Evolutionary conservation across 1,140 invertebrate species (phyloP).

Genomic region (Nomia melanderi): DNA sequence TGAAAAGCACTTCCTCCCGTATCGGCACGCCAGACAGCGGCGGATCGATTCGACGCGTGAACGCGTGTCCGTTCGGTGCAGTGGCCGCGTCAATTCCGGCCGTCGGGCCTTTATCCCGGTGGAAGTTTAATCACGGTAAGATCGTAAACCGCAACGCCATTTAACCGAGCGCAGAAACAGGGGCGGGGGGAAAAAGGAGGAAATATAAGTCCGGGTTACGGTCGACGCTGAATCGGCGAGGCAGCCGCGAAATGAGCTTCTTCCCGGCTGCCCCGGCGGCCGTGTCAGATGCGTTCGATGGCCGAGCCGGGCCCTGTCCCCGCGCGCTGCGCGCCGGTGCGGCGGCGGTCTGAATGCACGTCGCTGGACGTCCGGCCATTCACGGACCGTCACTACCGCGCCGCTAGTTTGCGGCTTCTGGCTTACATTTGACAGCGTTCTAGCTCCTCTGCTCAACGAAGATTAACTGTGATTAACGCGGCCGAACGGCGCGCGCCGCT

Average conservation of each 20-base stretch:
- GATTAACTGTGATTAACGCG: constrained; percentile 43
- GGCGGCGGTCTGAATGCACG: not conserved
- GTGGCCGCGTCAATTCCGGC: not conserved
- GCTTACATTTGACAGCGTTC: constrained; percentile 39
- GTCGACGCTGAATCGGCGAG: not conserved
- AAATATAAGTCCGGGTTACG: not conserved
- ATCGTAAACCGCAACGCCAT: not conserved
- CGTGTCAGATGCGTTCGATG: not conserved
- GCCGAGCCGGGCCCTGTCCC: too few species aligned
- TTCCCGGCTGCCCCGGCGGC: not conserved
- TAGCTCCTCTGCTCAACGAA: constrained; percentile 34
- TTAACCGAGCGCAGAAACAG: too few species aligned
- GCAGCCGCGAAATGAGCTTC: not conserved
- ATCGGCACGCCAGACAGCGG: too few species aligned
- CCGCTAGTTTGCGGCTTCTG: constrained; percentile 18
- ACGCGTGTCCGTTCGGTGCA: not conserved
- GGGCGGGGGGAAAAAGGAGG: not conserved
- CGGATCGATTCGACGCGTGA: not conserved
- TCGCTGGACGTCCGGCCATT: constrained; percentile 47
- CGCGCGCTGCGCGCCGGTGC: too few species aligned
- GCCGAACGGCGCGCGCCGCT: too few species aligned
- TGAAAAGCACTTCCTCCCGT: too few species aligned
- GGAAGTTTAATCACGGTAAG: constrained; percentile 24
- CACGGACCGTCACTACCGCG: constrained; percentile 43
- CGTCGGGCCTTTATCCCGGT: not conserved